These are phyloP conservation scores for Oophaga sylvatica DNA, from an alignment of 2,797 vertebrate genomes.

Conservation along the genomic window DNA sequence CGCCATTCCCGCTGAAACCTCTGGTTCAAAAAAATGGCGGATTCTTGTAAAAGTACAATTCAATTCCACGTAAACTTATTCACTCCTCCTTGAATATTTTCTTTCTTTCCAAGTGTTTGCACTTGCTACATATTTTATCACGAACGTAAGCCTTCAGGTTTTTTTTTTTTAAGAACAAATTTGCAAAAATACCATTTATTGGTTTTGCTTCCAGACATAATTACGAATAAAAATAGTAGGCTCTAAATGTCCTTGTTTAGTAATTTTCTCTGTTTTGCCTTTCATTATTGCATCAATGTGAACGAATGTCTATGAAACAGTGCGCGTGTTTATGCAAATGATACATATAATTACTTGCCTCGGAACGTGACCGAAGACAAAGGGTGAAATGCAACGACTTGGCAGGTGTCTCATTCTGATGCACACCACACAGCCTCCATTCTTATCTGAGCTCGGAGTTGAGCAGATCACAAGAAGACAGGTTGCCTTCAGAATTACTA, in stretches of 20 bases:
- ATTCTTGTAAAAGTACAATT: too few relatives aligned
- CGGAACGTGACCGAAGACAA: conserved; percentile 13
- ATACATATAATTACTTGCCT: conserved; percentile 12
- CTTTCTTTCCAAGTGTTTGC: background rate
- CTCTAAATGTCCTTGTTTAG: background rate
- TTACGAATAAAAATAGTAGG: background rate
- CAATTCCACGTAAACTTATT: too few relatives aligned
- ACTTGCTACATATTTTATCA: background rate
- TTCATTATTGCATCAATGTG: conserved; percentile 8
- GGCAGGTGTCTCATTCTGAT: conserved; percentile 16
- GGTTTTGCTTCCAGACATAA: conserved; percentile 9
- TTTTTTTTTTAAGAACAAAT: background rate
- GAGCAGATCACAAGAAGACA: conserved; percentile 46
- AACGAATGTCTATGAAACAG: background rate
- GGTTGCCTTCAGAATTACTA: conserved; percentile 36
- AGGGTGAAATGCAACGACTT: conserved; percentile 20
- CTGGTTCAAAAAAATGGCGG: too few relatives aligned
- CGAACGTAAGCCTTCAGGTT: background rate
- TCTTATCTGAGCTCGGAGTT: conserved; percentile 30
- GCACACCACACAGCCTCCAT: conserved; percentile 1
- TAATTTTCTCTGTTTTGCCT: background rate
- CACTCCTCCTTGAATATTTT: too few relatives aligned
- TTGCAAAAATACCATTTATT: background rate
- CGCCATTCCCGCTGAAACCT: too few relatives aligned
- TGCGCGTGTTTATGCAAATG: background rate